These are phyloP conservation scores for Tipula lateralis DNA, from an alignment of 2,888 invertebrate genomes.

Conservation along the genomic window DNA sequence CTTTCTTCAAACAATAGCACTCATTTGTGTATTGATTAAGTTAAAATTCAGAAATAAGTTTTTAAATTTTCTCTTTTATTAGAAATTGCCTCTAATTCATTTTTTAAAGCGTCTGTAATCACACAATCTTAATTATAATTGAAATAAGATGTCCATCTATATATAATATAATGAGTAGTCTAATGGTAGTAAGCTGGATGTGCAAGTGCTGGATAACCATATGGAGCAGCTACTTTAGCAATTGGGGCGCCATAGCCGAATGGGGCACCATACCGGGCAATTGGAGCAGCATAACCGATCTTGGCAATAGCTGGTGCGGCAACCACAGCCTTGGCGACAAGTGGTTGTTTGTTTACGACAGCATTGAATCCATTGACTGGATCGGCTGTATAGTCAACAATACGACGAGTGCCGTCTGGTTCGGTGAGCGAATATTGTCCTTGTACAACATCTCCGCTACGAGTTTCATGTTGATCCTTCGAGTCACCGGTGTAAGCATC, in stretches of 20 bases:
- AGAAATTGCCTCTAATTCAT: neutral
- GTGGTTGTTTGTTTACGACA: constrained; percentile 52
- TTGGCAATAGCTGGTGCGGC: constrained; percentile 33
- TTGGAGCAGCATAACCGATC: constrained; percentile 32
- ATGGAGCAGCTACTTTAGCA: neutral
- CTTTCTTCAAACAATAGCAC: too few species aligned
- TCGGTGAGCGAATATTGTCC: constrained; percentile 54
- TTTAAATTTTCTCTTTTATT: neutral
- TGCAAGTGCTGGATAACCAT: neutral
- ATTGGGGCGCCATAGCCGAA: neutral
- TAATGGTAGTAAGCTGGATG: neutral
- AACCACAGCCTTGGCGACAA: constrained; percentile 40
- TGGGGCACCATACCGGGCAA: neutral
- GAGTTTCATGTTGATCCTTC: constrained; percentile 54
- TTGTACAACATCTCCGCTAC: constrained; percentile 54
- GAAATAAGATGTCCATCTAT: neutral
- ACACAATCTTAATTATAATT: neutral
- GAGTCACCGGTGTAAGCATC: constrained; percentile 53
- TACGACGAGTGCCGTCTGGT: constrained; percentile 54
- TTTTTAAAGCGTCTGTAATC: neutral
- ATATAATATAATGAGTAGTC: neutral
- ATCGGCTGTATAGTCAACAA: constrained; percentile 56
- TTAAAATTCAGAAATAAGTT: too few species aligned
- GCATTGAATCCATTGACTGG: constrained; percentile 57
- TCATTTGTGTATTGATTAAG: too few species aligned